phyloP scores from a whole-genome alignment of 2,113 vertebrate species.

The Podarcis raffonei region DNA sequence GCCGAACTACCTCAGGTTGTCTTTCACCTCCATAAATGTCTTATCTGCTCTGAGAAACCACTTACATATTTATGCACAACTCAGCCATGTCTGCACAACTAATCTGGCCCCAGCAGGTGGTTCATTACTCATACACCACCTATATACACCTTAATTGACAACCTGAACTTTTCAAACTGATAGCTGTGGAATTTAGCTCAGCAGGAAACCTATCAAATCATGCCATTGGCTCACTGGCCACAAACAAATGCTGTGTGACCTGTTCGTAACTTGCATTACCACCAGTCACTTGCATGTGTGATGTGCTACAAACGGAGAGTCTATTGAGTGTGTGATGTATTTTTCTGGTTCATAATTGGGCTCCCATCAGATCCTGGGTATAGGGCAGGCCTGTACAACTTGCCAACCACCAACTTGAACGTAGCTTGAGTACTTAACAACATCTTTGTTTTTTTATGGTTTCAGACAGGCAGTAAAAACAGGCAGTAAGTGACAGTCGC shows the following conservation, averaged over 20 bases:
- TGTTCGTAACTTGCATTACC: not conserved
- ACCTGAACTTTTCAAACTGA: not conserved
- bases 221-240: conserved; percentile 5
- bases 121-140: not conserved
- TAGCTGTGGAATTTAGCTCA: conserved; percentile 1
- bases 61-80: not conserved
- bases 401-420: not conserved
- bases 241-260: not conserved
- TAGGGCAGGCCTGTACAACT: not conserved
- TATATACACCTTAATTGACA: not conserved
- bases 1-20: not conserved
- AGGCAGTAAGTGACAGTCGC: not conserved
- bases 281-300: not conserved
- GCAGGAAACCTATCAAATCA: not conserved
- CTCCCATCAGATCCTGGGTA: not conserved
- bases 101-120: not conserved
- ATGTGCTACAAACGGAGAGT: conserved; percentile 5
- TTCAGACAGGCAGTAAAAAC: not conserved
- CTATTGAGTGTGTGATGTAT: not conserved
- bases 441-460: not conserved
- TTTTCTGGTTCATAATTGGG: not conserved
- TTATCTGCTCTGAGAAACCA: not conserved
- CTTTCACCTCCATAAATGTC: not conserved
- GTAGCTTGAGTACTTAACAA: not conserved
- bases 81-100: not conserved